Evolutionary conservation across 2,113 vertebrate species (phyloP).

Genomic region (Ciconia maguari): DNA sequence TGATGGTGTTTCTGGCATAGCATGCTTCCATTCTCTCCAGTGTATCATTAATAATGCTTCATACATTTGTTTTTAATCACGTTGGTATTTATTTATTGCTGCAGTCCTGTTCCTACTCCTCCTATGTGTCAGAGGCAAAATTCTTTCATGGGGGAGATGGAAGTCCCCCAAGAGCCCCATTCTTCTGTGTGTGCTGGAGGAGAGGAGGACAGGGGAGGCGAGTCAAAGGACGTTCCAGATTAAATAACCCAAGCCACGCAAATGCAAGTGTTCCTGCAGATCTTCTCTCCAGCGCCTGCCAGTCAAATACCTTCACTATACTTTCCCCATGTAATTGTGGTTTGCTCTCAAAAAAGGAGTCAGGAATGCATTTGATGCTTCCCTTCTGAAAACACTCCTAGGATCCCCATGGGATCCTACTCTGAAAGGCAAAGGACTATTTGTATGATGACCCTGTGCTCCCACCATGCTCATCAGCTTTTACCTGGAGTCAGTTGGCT

Average conservation of each 20-base stretch:
- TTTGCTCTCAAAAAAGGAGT: neutral
- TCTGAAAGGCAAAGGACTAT: neutral
- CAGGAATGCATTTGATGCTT: conserved; percentile 10
- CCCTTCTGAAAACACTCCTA: neutral
- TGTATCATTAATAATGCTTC: conserved; percentile 32
- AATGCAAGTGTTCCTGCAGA: neutral
- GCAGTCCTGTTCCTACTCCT: neutral
- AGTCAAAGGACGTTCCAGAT: conserved; percentile 25
- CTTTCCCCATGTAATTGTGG: conserved; percentile 8
- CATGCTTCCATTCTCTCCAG: neutral
- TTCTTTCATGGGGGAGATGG: neutral
- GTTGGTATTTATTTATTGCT: conserved; percentile 38
- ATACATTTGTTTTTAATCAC: conserved; percentile 54
- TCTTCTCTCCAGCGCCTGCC: neutral
- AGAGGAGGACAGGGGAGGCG: neutral
- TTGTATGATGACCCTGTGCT: neutral
- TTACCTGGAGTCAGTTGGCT: neutral
- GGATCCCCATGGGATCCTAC: neutral
- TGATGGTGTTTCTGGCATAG: conserved; percentile 32
- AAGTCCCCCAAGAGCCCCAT: conserved; percentile 39
- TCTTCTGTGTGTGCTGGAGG: neutral
- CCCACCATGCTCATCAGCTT: neutral
- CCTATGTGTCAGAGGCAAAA: conserved; percentile 27
- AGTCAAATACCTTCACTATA: neutral
- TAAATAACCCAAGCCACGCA: neutral